Evolutionary conservation across 2,888 invertebrate genomes (phyloP), one percentile per base, ranked within the genome.

Genomic region (Idaea aversata): DNA sequence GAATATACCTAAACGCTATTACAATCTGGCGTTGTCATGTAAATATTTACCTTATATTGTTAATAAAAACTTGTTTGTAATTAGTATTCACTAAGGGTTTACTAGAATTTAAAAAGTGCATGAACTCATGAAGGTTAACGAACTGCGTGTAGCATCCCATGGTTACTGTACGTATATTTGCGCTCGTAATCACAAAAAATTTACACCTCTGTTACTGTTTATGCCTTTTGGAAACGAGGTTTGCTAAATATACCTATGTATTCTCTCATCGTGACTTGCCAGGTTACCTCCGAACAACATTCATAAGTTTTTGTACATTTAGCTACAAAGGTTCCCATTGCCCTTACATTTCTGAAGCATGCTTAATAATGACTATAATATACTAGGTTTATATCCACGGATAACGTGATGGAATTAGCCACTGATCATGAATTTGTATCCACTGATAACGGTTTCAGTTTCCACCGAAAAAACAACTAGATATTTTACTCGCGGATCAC

Each of bases 141-240:
- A 88, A 84, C 88, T 84, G 73, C 65, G 72, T 78, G 78, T 76
- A 83, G 72, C 75, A 73, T 78, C 70, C 76, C 77, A 78, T 80
- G 78, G 80, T 71, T 81, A 77, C 78, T 75, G 58, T 59, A 59
- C 73, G 79, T 79, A 74, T 87, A 83, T 90, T 87, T 88, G 84
- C 84, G 83, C 79, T 79, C 70, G 79, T 81, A 87, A 90, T 88
- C 84, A 86, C 83, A 84, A 80, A 83, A 81, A 87, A 89, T 88
- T 88, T 86, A 86, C 90, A 90, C 88, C 82, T 85, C 74, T 72
- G 71, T 76, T 75, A 77, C 75, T 76, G 75, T 71, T 79, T 80
- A 84, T 84, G 80, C 84, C 81, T 81, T 76, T 73, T 36, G 61
- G 76, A 78, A 75, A 80, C 77, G 79, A 82, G 79, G 80, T 80